Evolutionary conservation across 2,888 invertebrate genomes (phyloP), one percentile per base, ranked within the genome.

Genomic region (Drosophila prostipennis): DNA sequence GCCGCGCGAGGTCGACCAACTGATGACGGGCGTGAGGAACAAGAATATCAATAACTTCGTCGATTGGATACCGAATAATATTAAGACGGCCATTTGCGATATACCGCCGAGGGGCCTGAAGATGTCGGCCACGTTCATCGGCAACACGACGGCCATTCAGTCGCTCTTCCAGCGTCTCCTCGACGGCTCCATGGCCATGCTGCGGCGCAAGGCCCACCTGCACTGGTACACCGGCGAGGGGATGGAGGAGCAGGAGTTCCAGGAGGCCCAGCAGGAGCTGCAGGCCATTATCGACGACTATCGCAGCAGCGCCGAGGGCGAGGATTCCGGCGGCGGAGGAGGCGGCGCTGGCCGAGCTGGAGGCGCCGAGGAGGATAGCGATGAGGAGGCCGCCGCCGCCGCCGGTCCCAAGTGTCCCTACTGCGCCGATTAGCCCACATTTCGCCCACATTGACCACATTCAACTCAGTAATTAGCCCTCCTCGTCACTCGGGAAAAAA

Each of bases 151-250:
- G 6, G 96, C 96, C 48, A 96, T 96, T 74, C 95, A 96, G 89
- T 95, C 96, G 91, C 93, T 96, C 55, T 96, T 96, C 91, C 95
- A 95, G 88, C 93, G 96, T 8, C 94, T 96, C 73, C 94, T 94
- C 0, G 96, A 96, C 80, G 96, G 96, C 87, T 96, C 96, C 91
- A 94, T 94, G 0, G 95, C 96, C 64, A 97, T 97, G 97, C 95
- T 96, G 92, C 93, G 96, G 58, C 94, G 96, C 71, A 96, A 93
- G 91, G 96, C 96, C 45, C 96, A 96, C 93, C 93, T 97, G 26
- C 96, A 97, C 92, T 96, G 96, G 96, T 97, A 96, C 92, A 96
- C 96, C 0, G 96, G 96, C 11, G 96, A 96, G 91, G 96, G 96
- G 26, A 96, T 96, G 96, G 96, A 97, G 89, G 96, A 96, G 90